Evolutionary conservation across 2,797 vertebrate species (phyloP).

Genomic region (Eptatretus atami): DNA sequence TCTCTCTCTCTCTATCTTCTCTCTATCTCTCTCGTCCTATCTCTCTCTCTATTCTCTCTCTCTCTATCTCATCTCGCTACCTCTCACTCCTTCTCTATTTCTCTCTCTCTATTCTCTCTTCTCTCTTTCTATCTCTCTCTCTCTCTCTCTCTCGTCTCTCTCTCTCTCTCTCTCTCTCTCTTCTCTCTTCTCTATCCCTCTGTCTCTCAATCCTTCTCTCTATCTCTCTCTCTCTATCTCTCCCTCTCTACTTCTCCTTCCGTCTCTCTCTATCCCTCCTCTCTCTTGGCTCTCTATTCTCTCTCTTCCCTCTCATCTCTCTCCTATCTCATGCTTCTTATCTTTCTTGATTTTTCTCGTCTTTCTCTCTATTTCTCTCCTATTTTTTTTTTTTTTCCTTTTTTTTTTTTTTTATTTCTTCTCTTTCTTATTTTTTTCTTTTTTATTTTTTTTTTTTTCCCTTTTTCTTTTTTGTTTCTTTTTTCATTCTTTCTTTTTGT

Average conservation of each 20-base stretch:
- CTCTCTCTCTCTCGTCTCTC: background rate
- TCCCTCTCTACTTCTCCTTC: background rate
- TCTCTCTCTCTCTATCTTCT: background rate
- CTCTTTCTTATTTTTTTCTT: too few relatives aligned
- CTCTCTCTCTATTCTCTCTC: background rate
- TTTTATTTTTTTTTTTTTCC: too few relatives aligned
- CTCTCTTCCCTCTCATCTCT: background rate
- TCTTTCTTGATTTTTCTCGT: too few relatives aligned
- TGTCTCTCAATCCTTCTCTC: background rate
- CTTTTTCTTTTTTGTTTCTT: too few relatives aligned
- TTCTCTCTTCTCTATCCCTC: background rate
- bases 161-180: background rate
- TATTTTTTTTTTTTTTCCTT: too few relatives aligned
- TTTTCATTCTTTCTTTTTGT: too few relatives aligned
- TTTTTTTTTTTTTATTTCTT: too few relatives aligned
- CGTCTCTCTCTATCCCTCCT: background rate
- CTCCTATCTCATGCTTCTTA: too few relatives aligned
- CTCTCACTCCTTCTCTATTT: background rate
- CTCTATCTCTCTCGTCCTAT: background rate
- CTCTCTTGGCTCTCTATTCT: background rate
- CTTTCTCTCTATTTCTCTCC: too few relatives aligned
- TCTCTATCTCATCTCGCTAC: background rate
- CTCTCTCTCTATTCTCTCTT: too few relatives aligned
- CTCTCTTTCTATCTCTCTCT: too few relatives aligned
- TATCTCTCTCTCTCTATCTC: background rate